Evolutionary conservation across 2,797 vertebrate species (phyloP).

Genomic region (Microcaecilia unicolor): DNA sequence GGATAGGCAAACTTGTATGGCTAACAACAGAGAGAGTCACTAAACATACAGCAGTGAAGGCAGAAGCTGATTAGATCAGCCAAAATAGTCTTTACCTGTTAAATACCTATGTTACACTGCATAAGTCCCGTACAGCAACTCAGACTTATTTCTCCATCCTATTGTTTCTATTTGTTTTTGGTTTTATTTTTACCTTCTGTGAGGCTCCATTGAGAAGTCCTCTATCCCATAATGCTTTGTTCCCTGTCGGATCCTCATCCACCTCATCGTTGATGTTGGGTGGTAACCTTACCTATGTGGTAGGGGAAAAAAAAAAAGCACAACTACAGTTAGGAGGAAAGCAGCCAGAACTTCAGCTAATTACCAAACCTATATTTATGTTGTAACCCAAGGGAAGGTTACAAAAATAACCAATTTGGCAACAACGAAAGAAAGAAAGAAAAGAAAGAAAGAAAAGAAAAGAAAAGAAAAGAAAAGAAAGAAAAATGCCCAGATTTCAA

Average conservation of each 20-base stretch:
- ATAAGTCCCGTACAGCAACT: background rate
- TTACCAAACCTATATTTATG: too few relatives aligned
- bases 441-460: too few relatives aligned
- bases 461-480: too few relatives aligned
- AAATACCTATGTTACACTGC: too few relatives aligned
- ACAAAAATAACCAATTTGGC: background rate
- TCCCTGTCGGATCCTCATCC: conserved; percentile 95
- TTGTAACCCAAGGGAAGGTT: background rate
- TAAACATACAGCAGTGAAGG: background rate
- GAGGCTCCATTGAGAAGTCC: conserved; percentile 94
- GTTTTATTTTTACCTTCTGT: conserved; percentile 72
- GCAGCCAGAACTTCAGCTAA: too few relatives aligned
- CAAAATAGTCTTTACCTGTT: background rate
- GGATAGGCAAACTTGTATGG: too few relatives aligned
- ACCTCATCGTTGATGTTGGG: conserved; percentile 96
- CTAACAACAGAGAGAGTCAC: background rate
- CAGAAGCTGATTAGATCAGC: background rate
- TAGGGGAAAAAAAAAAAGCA: background rate
- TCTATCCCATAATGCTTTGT: conserved; percentile 97
- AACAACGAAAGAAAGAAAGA: background rate
- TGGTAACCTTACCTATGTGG: conserved; percentile 78
- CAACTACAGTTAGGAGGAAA: background rate
- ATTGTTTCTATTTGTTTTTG: too few relatives aligned
- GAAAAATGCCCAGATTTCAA: conserved; percentile 1
- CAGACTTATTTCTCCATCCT: too few relatives aligned